Conservation (phyloP, 2,888 invertebrate species). For the Synergus laeviventris region DNA sequence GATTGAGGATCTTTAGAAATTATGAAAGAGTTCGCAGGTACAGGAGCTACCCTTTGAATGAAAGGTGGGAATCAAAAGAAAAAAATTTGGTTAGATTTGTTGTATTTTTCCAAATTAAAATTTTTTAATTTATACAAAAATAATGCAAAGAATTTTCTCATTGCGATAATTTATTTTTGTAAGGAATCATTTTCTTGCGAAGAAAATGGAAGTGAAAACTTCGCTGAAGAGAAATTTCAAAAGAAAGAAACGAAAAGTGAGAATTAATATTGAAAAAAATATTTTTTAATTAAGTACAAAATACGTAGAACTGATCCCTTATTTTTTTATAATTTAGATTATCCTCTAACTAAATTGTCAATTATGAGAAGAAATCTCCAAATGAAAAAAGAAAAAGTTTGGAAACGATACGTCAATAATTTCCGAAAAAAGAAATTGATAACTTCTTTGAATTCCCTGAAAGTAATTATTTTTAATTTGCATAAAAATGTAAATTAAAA, state of each 20-base stretch:
- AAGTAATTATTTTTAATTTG: background rate
- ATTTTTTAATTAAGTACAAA: background rate
- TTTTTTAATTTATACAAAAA: background rate
- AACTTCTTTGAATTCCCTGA: background rate
- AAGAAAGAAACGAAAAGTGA: background rate
- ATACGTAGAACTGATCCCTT: no score
- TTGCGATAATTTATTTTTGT: background rate
- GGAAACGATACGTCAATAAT: constrained; percentile 25
- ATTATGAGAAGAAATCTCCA: constrained; percentile 1
- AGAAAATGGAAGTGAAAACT: background rate
- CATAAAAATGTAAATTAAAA: background rate
- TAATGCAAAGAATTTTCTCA: background rate
- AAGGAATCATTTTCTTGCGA: background rate
- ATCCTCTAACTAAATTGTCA: constrained; percentile 16
- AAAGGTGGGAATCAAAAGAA: background rate
- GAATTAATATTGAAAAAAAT: background rate
- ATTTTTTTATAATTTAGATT: constrained; percentile 16
- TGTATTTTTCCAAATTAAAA: background rate
- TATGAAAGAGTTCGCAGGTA: background rate
- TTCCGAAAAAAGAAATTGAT: constrained; percentile 17
- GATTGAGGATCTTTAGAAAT: background rate
- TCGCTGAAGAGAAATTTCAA: background rate
- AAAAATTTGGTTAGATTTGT: background rate
- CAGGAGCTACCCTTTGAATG: background rate
- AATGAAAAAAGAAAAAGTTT: constrained; percentile 4